These are phyloP conservation scores for Microcebus griseorufus DNA, from an alignment of 2,113 vertebrate genomes.

Conservation along the genomic window DNA sequence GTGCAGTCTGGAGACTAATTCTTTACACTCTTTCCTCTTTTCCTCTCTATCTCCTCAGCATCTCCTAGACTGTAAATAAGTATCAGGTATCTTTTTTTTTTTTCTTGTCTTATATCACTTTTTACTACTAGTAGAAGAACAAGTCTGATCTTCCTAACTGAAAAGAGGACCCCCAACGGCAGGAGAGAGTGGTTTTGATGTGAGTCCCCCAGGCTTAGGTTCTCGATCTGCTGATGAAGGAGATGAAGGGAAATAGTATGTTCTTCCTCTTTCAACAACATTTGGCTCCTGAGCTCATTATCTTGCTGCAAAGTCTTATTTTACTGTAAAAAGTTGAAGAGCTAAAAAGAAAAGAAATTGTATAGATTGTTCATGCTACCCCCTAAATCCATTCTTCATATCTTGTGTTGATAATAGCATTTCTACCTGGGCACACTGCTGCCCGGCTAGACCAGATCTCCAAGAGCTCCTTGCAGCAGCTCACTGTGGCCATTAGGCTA, in stretches of 20 bases:
- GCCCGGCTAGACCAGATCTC: background rate
- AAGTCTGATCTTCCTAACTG: background rate
- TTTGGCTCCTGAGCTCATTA: background rate
- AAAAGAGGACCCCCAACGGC: background rate
- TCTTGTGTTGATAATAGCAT: background rate
- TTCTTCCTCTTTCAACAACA: background rate
- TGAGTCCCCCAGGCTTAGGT: background rate
- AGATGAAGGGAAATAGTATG: background rate
- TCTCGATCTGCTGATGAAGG: background rate
- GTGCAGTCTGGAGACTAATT: background rate
- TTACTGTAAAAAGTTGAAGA: background rate
- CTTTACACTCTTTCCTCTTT: background rate
- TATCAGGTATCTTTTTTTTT: background rate
- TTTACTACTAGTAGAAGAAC: background rate
- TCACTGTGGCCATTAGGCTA: background rate
- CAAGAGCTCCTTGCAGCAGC: background rate
- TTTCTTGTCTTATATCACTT: background rate
- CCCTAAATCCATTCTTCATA: background rate
- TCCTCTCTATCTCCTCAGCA: background rate
- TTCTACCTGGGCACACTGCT: background rate
- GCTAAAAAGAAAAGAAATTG: background rate
- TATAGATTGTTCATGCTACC: background rate
- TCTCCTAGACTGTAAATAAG: background rate
- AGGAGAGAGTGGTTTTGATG: background rate
- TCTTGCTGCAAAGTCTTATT: background rate